Evolutionary conservation across 2,888 invertebrate genomes (phyloP), one percentile per base, ranked within the genome.

Genomic region (Hylaea fasciaria): DNA sequence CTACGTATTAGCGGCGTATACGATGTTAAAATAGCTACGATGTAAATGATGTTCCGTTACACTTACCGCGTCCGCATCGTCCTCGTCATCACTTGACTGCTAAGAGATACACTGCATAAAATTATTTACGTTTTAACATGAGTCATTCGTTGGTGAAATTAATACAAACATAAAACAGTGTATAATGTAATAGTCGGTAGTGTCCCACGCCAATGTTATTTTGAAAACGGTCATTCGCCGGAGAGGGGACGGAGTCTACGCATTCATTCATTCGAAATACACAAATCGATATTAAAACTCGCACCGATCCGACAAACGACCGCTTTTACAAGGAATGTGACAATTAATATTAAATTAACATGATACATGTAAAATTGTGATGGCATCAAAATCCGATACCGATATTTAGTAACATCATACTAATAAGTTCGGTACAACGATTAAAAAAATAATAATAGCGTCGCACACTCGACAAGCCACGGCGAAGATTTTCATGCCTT

Each of bases 271-370:
- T n/a, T 16, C 32, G 11, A 13, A 22, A 40, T 13, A 14, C 28
- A 14, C 22, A 22, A 3, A 5, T 40, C 5, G 40, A n/a, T 37
- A 17, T 16, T 2, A 43, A 37, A 51, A 37, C 62, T 59, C 35
- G 49, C 48, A 37, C 66, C 64, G 47, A 46, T 71, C 73, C 72
- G 49, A 62, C 66, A 71, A 70, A 70, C 77, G 77, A 76, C 70
- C 73, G 73, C 77, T 81, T 82, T 81, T 75, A 84, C 85, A 85
- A 77, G 72, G 70, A 69, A 74, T 74, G 74, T 73, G 69, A 72
- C 66, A 56, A 62, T 72, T 69, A 73, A 51, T 50, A 51, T 56
- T 48, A 50, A 72, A 78, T 74, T 78, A 81, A 76, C 75, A 76
- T 77, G 76, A 79, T 66, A 69, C 64, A 72, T 71, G 71, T 70